Evolutionary conservation across 2,888 invertebrate species (phyloP), one percentile per base, ranked within the genome.

Genomic region (Sphaerophoria taeniata): DNA sequence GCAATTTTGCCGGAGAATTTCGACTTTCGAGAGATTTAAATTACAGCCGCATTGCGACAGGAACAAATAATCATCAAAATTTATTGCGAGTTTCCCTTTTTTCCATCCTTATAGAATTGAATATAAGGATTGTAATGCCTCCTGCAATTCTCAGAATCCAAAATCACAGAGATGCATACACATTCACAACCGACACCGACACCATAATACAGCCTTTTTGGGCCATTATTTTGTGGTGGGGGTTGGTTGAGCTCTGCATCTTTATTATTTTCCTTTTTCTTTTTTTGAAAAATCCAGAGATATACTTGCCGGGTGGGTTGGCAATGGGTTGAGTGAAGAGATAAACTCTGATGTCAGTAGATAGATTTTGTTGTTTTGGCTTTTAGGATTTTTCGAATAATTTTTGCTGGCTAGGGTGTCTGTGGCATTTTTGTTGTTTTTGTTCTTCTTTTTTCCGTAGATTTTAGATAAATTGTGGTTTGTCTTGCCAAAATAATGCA

Each of bases 21-120:
- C 43, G 47, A 76, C 24, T 24, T 24, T 24, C 24, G 65, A 76
- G 85, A 76, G 85, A 85, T 84, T 76, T 82, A 87, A 85, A 79
- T 87, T 87, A 87, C 87, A 87, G 83, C 88, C 88, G 88, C 88
- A 88, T 84, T 88, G 88, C 88, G 88, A 88, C 88, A 87, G 87
- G 81, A 77, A 85, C 85, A 81, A 85, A 85, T 85, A 85, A 81
- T 85, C 85, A 81, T 85, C 85, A 81, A 81, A 85, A 85, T 85
- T 81, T 85, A 85, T 85, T 81, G 65, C 81, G 72, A 70, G 75
- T 85, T 69, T 77, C 51, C 58, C 63, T 77, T 76, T 77, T 81
- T 77, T 76, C 24, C 24, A 11, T 4, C 53, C 47, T 47, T 36
- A 69, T 58, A 49, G 36, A 49, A 71, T 65, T 63, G 69, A 73